Evolutionary conservation across 2,797 vertebrate genomes (phyloP).

Genomic region (Pseudomugil gertrudae): DNA sequence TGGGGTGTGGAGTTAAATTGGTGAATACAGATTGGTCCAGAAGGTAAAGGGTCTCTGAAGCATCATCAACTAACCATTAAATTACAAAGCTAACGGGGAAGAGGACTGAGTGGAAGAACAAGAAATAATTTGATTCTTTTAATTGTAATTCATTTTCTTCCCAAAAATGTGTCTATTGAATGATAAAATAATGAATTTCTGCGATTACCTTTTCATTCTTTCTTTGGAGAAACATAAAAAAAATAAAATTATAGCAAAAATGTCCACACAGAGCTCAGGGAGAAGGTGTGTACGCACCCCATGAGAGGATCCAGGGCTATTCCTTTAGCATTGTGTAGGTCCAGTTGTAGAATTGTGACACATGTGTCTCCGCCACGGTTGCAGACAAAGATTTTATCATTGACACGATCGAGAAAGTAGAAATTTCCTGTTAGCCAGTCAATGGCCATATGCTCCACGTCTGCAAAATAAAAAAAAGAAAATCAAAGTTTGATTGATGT

Average conservation of each 20-base stretch:
- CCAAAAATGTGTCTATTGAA: conserved; percentile 52
- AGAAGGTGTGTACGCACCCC: conserved; percentile 85
- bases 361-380: conserved; percentile 87
- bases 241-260: conserved; percentile 44
- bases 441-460: conserved; percentile 91
- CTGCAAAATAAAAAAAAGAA: conserved; percentile 66
- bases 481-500: neutral
- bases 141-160: conserved; percentile 48
- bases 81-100: conserved; percentile 66
- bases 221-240: conserved; percentile 8
- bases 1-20: conserved; percentile 61
- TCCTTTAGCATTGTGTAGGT: conserved; percentile 91
- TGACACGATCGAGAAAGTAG: conserved; percentile 91
- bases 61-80: conserved; percentile 57
- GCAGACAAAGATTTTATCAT: conserved; percentile 91
- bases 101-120: conserved; percentile 47
- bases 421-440: conserved; percentile 96
- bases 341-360: conserved; percentile 89
- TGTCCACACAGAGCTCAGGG: conserved; percentile 26
- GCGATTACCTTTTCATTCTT: conserved; percentile 15
- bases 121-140: conserved; percentile 66
- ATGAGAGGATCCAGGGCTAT: conserved; percentile 91
- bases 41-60: conserved; percentile 60
- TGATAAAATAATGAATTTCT: neutral
- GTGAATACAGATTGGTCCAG: conserved; percentile 77